phyloP scores from a whole-genome alignment of 2,113 vertebrate genomes.

The Nothobranchius kuhntae region DNA sequence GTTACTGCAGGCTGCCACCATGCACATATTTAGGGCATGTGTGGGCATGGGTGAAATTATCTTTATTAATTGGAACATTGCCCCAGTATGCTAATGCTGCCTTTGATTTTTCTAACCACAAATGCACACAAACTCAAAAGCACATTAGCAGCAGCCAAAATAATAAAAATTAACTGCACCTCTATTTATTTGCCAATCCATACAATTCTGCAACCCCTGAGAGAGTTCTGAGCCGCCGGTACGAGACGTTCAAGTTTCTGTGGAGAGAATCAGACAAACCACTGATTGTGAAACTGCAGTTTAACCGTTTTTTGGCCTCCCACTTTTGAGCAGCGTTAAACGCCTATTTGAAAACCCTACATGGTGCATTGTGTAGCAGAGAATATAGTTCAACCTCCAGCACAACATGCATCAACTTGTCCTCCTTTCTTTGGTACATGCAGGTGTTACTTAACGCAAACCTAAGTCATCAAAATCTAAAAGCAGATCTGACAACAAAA shows the following conservation, averaged over 20 bases:
- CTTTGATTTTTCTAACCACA: slow-evolving; percentile 50
- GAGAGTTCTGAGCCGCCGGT: slow-evolving; percentile 41
- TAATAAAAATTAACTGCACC: slow-evolving; percentile 37
- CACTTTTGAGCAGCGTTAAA: slow-evolving; percentile 58
- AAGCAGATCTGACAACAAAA: slow-evolving; percentile 40
- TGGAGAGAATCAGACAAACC: slow-evolving; percentile 59
- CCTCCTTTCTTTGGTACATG: slow-evolving; percentile 45
- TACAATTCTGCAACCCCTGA: slow-evolving; percentile 38
- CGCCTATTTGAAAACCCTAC: slow-evolving; percentile 58
- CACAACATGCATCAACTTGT: slow-evolving; percentile 30
- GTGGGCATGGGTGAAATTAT: slow-evolving; percentile 67
- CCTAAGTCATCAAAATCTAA: slow-evolving; percentile 39
- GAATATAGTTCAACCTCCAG: slow-evolving; percentile 53
- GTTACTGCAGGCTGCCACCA: slow-evolving; percentile 46
- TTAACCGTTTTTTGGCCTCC: slow-evolving; percentile 48
- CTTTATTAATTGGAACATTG: slow-evolving; percentile 68
- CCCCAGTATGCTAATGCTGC: slow-evolving; percentile 66
- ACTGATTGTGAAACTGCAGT: slow-evolving; percentile 32
- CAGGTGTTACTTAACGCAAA: slow-evolving; percentile 48
- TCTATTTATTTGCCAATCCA: slow-evolving; percentile 35
- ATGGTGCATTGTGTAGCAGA: slow-evolving; percentile 59
- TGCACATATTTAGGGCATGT: slow-evolving; percentile 60
- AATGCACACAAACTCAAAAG: slow-evolving; percentile 61
- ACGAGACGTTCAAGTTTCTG: slow-evolving; percentile 40
- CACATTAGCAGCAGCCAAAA: slow-evolving; percentile 47